Evolutionary conservation across 2,113 vertebrate genomes (phyloP).

Genomic region (Lycocorax pyrrhopterus): DNA sequence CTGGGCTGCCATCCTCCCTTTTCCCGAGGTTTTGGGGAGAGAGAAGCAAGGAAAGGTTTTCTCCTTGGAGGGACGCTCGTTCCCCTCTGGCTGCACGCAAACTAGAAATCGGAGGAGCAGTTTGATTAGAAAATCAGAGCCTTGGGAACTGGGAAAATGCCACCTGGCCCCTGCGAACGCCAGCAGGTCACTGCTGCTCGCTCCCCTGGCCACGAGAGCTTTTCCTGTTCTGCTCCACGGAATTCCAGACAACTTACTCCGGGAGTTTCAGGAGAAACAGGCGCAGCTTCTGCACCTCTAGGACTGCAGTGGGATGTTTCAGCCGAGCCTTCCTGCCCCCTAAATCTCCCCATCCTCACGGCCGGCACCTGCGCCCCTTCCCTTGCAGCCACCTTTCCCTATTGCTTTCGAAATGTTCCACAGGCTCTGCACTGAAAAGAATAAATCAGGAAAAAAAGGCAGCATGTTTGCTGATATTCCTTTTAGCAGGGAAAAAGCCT

Average conservation of each 20-base stretch:
- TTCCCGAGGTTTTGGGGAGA: background rate
- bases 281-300: background rate
- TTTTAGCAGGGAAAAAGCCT: background rate
- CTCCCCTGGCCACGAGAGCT: background rate
- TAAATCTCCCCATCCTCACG: background rate
- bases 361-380: background rate
- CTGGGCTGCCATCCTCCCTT: background rate
- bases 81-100: background rate
- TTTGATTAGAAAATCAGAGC: background rate
- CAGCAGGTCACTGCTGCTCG: background rate
- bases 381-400: background rate
- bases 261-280: background rate
- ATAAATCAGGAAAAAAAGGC: background rate
- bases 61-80: background rate
- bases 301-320: background rate
- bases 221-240: background rate
- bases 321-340: background rate
- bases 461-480: fast-evolving
- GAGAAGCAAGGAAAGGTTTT: background rate
- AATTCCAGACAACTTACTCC: background rate
- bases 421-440: background rate
- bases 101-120: background rate
- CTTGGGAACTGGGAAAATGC: background rate
- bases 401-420: fast-evolving
- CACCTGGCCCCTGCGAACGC: background rate